Conservation (phyloP, 2,113 vertebrate genomes). For the Dicerorhinus sumatrensis region DNA sequence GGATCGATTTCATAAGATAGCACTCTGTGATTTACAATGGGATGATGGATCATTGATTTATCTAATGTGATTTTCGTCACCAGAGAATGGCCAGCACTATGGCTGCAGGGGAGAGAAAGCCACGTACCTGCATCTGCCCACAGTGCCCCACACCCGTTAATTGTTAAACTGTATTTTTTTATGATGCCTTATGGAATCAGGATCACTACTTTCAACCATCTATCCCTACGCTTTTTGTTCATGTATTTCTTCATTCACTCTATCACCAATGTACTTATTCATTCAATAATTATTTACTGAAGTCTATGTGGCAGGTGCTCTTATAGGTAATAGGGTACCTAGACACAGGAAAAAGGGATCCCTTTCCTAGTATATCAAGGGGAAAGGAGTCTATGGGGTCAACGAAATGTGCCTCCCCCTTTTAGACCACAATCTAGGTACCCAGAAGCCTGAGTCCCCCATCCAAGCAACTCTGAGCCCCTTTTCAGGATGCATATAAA, state of each 20-base stretch:
- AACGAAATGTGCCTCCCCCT: background rate
- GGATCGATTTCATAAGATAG: slow-evolving; percentile 43
- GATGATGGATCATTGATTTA: slow-evolving; percentile 37
- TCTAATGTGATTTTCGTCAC: background rate
- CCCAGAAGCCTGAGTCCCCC: background rate
- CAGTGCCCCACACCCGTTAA: background rate
- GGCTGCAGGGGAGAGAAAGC: background rate
- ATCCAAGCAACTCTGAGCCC: background rate
- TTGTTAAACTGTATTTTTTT: background rate
- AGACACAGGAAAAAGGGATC: background rate
- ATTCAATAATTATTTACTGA: background rate
- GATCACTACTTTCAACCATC: background rate
- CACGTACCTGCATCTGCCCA: background rate
- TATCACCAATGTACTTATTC: background rate
- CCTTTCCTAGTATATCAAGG: background rate
- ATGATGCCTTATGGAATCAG: background rate
- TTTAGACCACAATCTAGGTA: background rate
- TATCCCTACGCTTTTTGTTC: background rate
- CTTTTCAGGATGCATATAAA: background rate
- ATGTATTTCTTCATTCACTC: background rate
- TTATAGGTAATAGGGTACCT: background rate
- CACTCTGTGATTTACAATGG: background rate
- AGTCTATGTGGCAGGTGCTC: background rate
- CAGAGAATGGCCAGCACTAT: background rate
- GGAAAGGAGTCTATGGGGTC: background rate